Evolutionary conservation across 2,888 invertebrate species (phyloP).

Genomic region (Muschampia plurimacula): DNA sequence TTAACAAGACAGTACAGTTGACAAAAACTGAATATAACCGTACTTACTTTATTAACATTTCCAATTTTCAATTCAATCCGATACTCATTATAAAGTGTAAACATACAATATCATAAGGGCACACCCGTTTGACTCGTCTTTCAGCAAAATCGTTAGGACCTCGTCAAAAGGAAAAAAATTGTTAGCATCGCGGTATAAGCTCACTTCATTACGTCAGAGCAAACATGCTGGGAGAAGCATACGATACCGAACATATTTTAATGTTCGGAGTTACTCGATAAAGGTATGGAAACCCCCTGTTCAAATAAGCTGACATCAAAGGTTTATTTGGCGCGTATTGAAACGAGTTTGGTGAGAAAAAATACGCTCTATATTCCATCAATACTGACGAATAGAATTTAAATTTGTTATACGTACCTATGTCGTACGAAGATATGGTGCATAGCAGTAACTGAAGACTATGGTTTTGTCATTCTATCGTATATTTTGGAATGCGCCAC

Average conservation of each 20-base stretch:
- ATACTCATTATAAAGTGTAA: background rate
- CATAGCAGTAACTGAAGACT: background rate
- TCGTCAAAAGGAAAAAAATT: slow-evolving; percentile 20
- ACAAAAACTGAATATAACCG: no score
- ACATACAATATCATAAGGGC: background rate
- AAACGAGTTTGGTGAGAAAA: slow-evolving; percentile 7
- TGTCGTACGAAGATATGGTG: background rate
- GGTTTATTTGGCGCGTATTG: slow-evolving; percentile 47
- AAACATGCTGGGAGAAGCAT: slow-evolving; percentile 11
- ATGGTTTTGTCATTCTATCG: background rate
- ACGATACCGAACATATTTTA: slow-evolving; percentile 4
- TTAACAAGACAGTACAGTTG: no score
- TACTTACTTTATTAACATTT: background rate
- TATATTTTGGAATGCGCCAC: no score
- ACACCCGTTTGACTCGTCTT: background rate
- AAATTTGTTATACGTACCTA: background rate
- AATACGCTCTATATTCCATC: slow-evolving; percentile 21
- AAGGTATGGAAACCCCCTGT: slow-evolving; percentile 66
- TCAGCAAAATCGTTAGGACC: background rate
- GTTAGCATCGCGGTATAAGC: slow-evolving; percentile 20
- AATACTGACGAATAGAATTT: background rate
- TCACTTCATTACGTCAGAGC: slow-evolving; percentile 25
- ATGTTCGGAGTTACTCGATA: slow-evolving; percentile 60
- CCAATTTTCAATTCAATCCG: background rate
- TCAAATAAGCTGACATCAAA: slow-evolving; percentile 79